Base-by-base conservation (phyloP, 2,888 invertebrate species). In the Eutolmus rufibarbis region DNA sequence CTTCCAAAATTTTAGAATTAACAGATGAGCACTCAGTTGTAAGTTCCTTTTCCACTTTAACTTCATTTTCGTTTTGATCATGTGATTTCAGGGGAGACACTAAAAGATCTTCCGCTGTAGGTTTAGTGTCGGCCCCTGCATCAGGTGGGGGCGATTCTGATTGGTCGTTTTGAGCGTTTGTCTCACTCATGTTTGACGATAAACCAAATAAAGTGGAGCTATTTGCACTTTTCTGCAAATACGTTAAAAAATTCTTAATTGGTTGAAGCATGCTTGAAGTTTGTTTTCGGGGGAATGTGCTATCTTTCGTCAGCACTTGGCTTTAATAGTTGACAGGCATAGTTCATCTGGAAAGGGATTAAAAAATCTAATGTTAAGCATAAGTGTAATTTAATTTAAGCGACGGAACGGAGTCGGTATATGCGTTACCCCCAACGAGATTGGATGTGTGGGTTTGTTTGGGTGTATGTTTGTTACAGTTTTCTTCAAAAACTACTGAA, bases 201-300 rank as follows among this genome's bases (percentile, higher is more conserved):
- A 90, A 90, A 86, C 92, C 91, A 89, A 92, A 92, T 90, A 92
- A 90, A 84, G 90, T 90, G 31, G 91, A 90, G 79, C 90, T 89
- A 89, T 90, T 92, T 37, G 92, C 92, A 91, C 92, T 93, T 90
- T 92, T 92, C 89, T 93, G 92, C 89, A 93, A 91, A 89, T 92
- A 92, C 82, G 91, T 92, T 87, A 93, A 90, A 74, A 93, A 91
- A 88, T 91, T 92, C 89, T 92, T 92, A 87, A 92, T 91, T 84
- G 93, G 92, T 89, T 90, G 91, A 89, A 92, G 91, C 92, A 92
- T 93, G 28, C 9, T 66, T 66, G 56, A 28, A 66, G 4, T 23
- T 66, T 28, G 8, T 19, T 23, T 66, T 23, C 8, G 1, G 19
- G 9, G 12, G 66, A 66, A 1, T 23, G 14, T 66, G 66, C 66